These are phyloP conservation scores for Xerus rutilus DNA, from an alignment of 2,797 vertebrate species.

Conservation along the genomic window DNA sequence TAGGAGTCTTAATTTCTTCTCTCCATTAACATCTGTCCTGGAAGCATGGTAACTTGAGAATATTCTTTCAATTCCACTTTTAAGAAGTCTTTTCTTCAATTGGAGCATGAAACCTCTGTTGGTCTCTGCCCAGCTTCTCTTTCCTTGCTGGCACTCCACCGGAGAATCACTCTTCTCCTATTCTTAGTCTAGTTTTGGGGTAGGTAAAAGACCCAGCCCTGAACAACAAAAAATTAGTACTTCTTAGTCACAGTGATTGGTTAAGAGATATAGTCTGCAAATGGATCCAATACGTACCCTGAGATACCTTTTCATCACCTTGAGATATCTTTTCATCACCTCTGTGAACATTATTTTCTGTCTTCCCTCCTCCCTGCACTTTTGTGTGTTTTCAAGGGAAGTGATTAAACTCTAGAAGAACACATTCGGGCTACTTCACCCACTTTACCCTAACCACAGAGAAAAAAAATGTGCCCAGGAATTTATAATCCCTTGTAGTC, in stretches of 20 bases:
- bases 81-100: neutral
- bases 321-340: neutral
- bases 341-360: neutral
- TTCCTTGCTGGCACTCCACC: neutral
- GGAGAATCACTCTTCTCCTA: rapidly evolving
- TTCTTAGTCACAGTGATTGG: neutral
- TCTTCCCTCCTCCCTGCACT: neutral
- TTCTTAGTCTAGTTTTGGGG: neutral
- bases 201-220: no score
- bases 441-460: neutral
- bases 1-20: neutral
- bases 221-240: neutral
- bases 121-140: no score
- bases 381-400: neutral
- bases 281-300: neutral
- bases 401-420: neutral
- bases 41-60: neutral
- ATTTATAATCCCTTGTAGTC: neutral
- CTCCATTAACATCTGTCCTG: neutral
- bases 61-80: neutral
- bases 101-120: neutral
- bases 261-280: neutral
- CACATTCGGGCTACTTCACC: no score
- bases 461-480: neutral
- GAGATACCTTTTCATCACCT: no score